A percentile compares a stretch with the other conserved stretches of the same genome.
These are phyloP conservation scores for Loxodonta africana DNA, from an alignment of 2,113 vertebrate genomes.

Conservation along the genomic window DNA sequence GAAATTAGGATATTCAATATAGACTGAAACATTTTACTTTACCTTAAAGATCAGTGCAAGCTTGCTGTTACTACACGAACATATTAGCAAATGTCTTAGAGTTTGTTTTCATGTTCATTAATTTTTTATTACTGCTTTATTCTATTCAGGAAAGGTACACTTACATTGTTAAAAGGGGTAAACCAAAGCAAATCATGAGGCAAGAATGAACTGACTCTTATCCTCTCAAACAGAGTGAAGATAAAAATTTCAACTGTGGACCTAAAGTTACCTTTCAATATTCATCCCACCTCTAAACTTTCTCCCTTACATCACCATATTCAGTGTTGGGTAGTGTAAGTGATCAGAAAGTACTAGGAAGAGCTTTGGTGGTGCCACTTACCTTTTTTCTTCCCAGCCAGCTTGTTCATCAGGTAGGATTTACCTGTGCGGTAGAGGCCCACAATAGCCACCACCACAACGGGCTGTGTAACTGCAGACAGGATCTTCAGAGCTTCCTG, in stretches of 20 bases:
- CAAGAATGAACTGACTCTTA: background rate
- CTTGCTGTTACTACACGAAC: background rate
- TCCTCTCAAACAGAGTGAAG: background rate
- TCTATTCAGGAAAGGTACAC: background rate
- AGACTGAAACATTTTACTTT: background rate
- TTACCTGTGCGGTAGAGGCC: conserved; percentile 80
- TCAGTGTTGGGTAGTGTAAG: background rate
- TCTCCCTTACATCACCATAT: rapidly evolving
- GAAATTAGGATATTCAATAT: background rate
- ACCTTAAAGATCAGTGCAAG: background rate
- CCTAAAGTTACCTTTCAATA: background rate
- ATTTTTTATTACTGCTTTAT: background rate
- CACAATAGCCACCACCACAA: conserved; percentile 77
- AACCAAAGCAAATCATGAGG: background rate
- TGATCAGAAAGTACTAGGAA: rapidly evolving
- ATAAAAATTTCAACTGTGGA: background rate
- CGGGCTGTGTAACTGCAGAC: conserved; percentile 22
- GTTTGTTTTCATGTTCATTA: background rate
- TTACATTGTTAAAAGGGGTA: background rate
- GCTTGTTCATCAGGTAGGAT: conserved; percentile 82
- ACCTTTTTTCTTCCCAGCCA: conserved; percentile 65
- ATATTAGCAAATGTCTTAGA: background rate
- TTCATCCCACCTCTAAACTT: background rate
- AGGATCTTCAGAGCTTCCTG: conserved; percentile 45
- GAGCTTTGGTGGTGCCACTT: background rate